phyloP scores from a whole-genome alignment of 1,140 invertebrate species.

The Nasonia giraulti region DNA sequence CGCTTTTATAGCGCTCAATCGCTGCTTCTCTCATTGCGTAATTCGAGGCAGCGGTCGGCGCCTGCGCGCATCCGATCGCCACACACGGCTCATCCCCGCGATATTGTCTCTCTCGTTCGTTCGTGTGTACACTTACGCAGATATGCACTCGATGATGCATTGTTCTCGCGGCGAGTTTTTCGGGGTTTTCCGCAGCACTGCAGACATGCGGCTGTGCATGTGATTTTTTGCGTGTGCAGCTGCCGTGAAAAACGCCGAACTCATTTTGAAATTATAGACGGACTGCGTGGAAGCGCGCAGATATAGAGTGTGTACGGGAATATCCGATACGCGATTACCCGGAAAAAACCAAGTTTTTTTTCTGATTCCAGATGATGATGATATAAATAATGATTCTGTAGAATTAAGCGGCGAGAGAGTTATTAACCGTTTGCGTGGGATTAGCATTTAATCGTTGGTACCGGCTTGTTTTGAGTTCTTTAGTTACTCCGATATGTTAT shows the following conservation, averaged over 20 bases:
- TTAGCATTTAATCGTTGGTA: too few species aligned
- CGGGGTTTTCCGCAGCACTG: conserved; percentile 26
- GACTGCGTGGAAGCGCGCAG: background rate
- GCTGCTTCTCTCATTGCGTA: conserved; percentile 33
- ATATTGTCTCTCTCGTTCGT: background rate
- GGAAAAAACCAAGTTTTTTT: conserved; percentile 13
- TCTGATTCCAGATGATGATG: background rate
- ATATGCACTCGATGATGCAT: background rate
- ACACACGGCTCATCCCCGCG: background rate
- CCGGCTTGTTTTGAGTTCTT: too few species aligned
- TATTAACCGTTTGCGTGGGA: too few species aligned
- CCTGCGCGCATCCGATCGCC: conserved; percentile 34
- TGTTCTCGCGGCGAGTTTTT: conserved; percentile 25
- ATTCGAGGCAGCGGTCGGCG: conserved; percentile 3
- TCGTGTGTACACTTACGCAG: background rate
- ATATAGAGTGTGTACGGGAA: background rate
- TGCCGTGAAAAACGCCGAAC: background rate
- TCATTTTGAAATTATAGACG: background rate
- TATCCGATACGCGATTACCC: background rate
- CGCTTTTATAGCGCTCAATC: conserved; percentile 48
- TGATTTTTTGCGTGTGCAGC: background rate
- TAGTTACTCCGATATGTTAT: too few species aligned
- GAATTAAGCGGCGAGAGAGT: background rate
- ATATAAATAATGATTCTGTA: background rate
- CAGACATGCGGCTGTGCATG: background rate